Percentiles rank a stretch among this genome's conserved stretches.
Evolutionary conservation across 23 tunicate species (phyloP).

Genomic region (Phallusia fumigata): DNA sequence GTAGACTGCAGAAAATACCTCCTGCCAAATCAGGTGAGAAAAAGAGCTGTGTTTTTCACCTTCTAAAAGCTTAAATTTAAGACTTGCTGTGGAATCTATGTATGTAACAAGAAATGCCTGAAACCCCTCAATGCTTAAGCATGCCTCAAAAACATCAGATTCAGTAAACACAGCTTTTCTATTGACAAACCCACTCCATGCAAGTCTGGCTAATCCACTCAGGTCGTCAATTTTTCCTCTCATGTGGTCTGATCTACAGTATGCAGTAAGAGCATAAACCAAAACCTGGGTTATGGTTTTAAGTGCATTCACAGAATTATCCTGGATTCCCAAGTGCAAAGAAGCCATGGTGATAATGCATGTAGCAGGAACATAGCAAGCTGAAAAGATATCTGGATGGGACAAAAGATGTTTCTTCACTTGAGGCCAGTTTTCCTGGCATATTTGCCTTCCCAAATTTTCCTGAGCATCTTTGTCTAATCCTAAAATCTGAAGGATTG

Average conservation of each 20-base stretch:
- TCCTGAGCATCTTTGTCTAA: too few species aligned
- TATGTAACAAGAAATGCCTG: slow-evolving; percentile 14
- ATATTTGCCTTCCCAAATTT: too few species aligned
- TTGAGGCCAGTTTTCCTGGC: too few species aligned
- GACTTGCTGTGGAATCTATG: neutral
- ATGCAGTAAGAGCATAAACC: neutral
- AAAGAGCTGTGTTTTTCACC: slow-evolving; percentile 10
- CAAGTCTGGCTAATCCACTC: neutral
- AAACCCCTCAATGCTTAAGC: neutral
- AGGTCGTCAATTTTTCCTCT: neutral
- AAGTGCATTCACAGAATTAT: too few species aligned
- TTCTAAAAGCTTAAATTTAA: too few species aligned
- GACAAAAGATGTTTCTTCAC: too few species aligned
- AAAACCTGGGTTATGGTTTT: neutral
- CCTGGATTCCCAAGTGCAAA: too few species aligned
- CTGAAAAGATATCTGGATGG: too few species aligned
- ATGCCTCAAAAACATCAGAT: neutral
- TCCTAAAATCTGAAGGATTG: too few species aligned
- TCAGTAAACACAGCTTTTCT: neutral
- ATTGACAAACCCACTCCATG: slow-evolving; percentile 1
- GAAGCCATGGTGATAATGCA: neutral
- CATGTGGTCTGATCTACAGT: neutral
- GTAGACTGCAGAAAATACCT: slow-evolving; percentile 4
- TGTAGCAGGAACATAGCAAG: slow-evolving; percentile 11
- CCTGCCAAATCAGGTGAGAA: too few species aligned